Evolutionary conservation across 1,140 invertebrate genomes (phyloP), one percentile per base, ranked within the genome.

Genomic region (Drosophila prosaltans): DNA sequence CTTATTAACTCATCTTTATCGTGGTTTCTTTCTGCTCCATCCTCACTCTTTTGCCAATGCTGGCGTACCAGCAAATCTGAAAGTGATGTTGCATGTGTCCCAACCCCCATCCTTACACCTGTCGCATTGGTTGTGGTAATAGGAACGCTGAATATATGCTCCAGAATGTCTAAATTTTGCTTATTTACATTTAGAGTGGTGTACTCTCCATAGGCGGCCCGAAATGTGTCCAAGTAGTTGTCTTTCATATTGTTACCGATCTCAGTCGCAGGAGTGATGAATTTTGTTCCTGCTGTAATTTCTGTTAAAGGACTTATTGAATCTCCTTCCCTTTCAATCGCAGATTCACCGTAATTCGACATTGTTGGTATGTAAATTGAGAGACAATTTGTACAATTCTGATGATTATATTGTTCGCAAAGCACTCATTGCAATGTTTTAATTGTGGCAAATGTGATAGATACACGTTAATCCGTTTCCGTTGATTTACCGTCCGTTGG

Each of bases 1-100:
- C 73, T 62, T 26, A 82, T 54, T n/a, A 79, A 39, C 32, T 81
- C 48, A 58, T 70, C 72, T 16, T 26, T 58, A 36, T 63, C 48
- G 41, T 59, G 55, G 16, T 39, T 55, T 5, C 10, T 30, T 1
- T 40, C 60, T 40, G 24, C 4, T 21, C 60, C 63, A 16, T 67
- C 32, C n/a, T 26, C 39, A 32, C 21, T 1, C 2, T 58, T 72
- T 7, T 71, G 62, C 75, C 76, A 77, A 40, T 70, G 28, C 6
- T 86, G 83, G 2, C 72, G 54, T 16, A 79, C 30, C 3, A 86
- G 57, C 2, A 80, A 51, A 39, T 88, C 79, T 0, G 82, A 72
- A 43, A 82, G 41, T 30, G 54, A 54, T 30, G 10, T 7, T 3
- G 24, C 9, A 39, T 41, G 43, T 24, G 57, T 21, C 62, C 30